phyloP scores from a whole-genome alignment of 2,113 vertebrate species.

The Cavia porcellus region DNA sequence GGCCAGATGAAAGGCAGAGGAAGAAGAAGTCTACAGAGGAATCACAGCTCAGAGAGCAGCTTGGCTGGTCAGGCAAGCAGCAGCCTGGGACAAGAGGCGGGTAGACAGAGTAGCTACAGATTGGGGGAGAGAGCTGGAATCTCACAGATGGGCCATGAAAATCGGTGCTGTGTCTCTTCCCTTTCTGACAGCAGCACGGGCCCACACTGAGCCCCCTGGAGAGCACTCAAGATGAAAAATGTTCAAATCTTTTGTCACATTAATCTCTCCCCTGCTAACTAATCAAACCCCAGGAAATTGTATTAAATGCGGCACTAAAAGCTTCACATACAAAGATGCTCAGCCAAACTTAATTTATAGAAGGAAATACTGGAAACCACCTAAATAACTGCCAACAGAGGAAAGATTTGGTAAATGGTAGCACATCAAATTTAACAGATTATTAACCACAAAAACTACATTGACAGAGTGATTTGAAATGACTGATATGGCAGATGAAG shows the following conservation, averaged over 20 bases:
- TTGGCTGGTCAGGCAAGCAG: neutral
- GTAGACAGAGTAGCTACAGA: neutral
- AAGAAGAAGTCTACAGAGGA: neutral
- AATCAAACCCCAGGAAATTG: slow-evolving; percentile 13
- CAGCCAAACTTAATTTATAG: slow-evolving; percentile 59
- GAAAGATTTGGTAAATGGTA: slow-evolving; percentile 26
- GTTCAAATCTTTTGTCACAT: neutral
- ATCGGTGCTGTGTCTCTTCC: neutral
- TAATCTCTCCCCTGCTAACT: slow-evolving; percentile 11
- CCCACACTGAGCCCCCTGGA: neutral
- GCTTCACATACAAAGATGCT: slow-evolving; percentile 34
- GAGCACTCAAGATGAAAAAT: neutral
- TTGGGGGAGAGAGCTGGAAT: neutral
- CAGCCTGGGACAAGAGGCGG: neutral
- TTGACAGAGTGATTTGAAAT: slow-evolving; percentile 36
- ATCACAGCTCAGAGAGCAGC: neutral
- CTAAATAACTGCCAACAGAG: slow-evolving; percentile 1
- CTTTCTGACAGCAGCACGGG: neutral
- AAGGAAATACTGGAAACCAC: slow-evolving; percentile 55
- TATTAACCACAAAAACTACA: neutral
- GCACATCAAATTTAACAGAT: slow-evolving; percentile 45
- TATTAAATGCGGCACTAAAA: slow-evolving; percentile 34
- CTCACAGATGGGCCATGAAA: neutral
- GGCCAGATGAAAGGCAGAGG: neutral
- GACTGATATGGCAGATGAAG: neutral